A percentile compares a stretch with the other conserved stretches of the same genome.
These are phyloP conservation scores for Murina feae DNA, from an alignment of 2,113 vertebrate species.

Conservation along the genomic window DNA sequence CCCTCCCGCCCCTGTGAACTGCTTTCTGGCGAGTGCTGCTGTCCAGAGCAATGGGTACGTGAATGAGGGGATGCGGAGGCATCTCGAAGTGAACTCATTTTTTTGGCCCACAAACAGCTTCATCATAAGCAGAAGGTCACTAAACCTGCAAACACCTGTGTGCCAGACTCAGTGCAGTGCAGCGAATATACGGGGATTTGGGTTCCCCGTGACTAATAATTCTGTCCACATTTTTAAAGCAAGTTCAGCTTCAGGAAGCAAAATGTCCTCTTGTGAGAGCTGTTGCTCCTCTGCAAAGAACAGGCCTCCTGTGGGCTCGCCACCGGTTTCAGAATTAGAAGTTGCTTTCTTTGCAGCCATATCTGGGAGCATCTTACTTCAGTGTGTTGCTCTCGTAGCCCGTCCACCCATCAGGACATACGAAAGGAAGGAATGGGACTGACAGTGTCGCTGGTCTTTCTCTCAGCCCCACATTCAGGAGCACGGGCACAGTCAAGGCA, in stretches of 20 bases:
- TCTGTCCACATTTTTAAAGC: conserved; percentile 48
- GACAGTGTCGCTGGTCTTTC: not conserved
- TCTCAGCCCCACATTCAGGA: not conserved
- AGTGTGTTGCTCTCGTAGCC: not conserved
- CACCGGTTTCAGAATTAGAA: not conserved
- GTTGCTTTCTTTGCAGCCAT: not conserved
- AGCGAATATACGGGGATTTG: not conserved
- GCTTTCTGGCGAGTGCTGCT: not conserved
- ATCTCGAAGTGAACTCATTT: not conserved
- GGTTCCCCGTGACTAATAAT: conserved; percentile 23
- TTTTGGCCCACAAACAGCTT: conserved; percentile 4
- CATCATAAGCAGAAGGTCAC: conserved; percentile 52
- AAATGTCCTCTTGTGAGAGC: not conserved
- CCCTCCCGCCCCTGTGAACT: not conserved
- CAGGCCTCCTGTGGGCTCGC: not conserved
- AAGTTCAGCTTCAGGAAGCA: conserved; percentile 30
- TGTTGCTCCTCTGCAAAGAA: not conserved
- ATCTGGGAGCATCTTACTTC: not conserved
- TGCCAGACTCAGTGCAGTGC: not conserved
- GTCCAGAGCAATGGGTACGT: not conserved
- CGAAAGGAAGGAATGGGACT: not conserved
- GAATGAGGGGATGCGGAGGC: not conserved
- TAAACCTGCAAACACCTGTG: not conserved
- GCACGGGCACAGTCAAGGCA: not conserved
- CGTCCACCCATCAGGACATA: not conserved